These are phyloP conservation scores for Gortyna flavago DNA, from an alignment of 2,888 invertebrate genomes.

Conservation along the genomic window DNA sequence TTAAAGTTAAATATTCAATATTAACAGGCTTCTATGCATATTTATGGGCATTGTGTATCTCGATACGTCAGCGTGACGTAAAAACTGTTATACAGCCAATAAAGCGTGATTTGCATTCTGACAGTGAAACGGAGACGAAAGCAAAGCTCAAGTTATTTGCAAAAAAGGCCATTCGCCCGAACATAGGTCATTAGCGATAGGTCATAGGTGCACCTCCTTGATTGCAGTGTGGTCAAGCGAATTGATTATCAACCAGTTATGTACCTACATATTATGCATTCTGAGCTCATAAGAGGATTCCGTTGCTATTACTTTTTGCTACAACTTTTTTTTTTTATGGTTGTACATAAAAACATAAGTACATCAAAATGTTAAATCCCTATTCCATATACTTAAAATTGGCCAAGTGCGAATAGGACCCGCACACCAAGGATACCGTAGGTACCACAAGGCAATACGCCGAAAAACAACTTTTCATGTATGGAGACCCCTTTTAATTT, in stretches of 20 bases:
- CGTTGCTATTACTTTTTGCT: neutral
- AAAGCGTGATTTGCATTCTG: constrained; percentile 47
- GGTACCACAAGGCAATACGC: no score
- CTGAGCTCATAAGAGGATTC: neutral
- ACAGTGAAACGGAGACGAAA: constrained; percentile 32
- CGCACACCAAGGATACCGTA: neutral
- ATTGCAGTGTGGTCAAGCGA: neutral
- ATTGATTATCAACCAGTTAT: neutral
- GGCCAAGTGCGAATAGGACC: neutral
- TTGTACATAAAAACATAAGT: neutral
- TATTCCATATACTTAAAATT: neutral
- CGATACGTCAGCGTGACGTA: constrained; percentile 62
- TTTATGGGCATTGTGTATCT: constrained; percentile 58
- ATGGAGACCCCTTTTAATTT: no score
- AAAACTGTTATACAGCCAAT: constrained; percentile 58
- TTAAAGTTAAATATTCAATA: constrained; percentile 40
- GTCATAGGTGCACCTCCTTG: neutral
- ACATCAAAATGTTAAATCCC: neutral
- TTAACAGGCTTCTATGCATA: constrained; percentile 43
- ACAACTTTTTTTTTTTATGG: neutral
- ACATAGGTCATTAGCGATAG: constrained; percentile 1
- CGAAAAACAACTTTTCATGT: no score
- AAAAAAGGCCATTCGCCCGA: constrained; percentile 17
- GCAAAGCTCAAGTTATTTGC: constrained; percentile 21
- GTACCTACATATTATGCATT: neutral